These are phyloP conservation scores for Nannobrachium achirus DNA, from an alignment of 2,113 vertebrate genomes.

Conservation along the genomic window DNA sequence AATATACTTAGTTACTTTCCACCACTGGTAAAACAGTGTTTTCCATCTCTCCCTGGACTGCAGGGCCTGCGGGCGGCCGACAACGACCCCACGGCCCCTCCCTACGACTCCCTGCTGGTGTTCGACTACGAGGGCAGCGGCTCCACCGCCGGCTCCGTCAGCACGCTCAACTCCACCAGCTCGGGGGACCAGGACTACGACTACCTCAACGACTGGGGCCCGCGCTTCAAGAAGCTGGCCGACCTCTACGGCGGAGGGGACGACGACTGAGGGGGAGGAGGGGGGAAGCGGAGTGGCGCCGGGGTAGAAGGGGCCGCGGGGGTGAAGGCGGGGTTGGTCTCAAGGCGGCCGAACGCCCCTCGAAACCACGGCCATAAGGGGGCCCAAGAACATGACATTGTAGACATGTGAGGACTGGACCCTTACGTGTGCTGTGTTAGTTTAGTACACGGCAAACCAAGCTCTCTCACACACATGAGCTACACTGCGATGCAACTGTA, in stretches of 20 bases:
- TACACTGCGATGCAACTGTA: slow-evolving; percentile 70
- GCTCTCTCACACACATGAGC: slow-evolving; percentile 48
- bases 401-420: slow-evolving; percentile 52
- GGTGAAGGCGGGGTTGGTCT: slow-evolving; percentile 39
- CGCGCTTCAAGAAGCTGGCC: slow-evolving; percentile 94
- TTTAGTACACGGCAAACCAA: slow-evolving; percentile 32
- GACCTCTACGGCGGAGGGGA: slow-evolving; percentile 94
- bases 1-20: slow-evolving; percentile 15
- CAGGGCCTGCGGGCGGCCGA: slow-evolving; percentile 94
- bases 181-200: slow-evolving; percentile 95
- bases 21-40: background rate
- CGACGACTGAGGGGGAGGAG: slow-evolving; percentile 84
- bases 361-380: slow-evolving; percentile 31
- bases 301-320: background rate
- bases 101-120: slow-evolving; percentile 95
- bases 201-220: slow-evolving; percentile 94
- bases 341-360: slow-evolving; percentile 25
- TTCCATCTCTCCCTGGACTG: slow-evolving; percentile 2
- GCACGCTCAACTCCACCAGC: slow-evolving; percentile 93
- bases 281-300: slow-evolving; percentile 1
- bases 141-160: slow-evolving; percentile 93
- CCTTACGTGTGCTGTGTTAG: slow-evolving; percentile 36
- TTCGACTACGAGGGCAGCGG: slow-evolving; percentile 97
- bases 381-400: slow-evolving; percentile 35
- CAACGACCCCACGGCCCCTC: slow-evolving; percentile 93